phyloP scores from a whole-genome alignment of 2,888 invertebrate genomes.

The Nomada fabriciana region DNA sequence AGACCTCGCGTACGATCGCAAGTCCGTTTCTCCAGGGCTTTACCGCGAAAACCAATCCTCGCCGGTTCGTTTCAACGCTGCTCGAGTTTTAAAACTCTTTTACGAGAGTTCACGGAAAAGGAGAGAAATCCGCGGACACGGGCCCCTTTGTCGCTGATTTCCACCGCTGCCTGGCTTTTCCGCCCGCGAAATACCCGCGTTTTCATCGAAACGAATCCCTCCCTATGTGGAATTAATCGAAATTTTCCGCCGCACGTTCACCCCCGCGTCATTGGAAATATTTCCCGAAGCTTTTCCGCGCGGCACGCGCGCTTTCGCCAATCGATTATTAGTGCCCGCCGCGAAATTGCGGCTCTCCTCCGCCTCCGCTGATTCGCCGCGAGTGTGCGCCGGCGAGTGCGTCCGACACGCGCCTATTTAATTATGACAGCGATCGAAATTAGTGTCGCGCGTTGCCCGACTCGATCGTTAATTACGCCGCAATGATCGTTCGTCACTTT shows the following conservation, averaged over 20 bases:
- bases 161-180: conserved; percentile 10
- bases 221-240: conserved; percentile 45
- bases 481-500: conserved; percentile 54
- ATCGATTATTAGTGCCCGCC: conserved; percentile 41
- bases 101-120: conserved; percentile 72
- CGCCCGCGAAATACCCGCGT: background rate
- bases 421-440: conserved; percentile 59
- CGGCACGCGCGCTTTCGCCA: conserved; percentile 7
- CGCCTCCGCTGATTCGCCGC: background rate
- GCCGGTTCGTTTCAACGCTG: conserved; percentile 67
- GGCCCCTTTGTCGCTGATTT: conserved; percentile 54
- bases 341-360: conserved; percentile 32
- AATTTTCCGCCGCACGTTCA: conserved; percentile 38
- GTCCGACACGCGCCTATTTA: conserved; percentile 37
- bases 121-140: conserved; percentile 57
- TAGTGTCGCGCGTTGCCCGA: conserved; percentile 26
- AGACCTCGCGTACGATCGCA: conserved; percentile 66
- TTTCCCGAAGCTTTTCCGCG: conserved; percentile 33
- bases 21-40: conserved; percentile 65
- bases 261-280: conserved; percentile 32
- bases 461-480: conserved; percentile 51
- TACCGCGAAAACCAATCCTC: conserved; percentile 76
- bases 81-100: conserved; percentile 70
- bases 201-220: conserved; percentile 17
- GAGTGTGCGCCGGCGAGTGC: background rate